phyloP scores from a whole-genome alignment of 2,888 invertebrate species.

The Xestia sexstrigata region DNA sequence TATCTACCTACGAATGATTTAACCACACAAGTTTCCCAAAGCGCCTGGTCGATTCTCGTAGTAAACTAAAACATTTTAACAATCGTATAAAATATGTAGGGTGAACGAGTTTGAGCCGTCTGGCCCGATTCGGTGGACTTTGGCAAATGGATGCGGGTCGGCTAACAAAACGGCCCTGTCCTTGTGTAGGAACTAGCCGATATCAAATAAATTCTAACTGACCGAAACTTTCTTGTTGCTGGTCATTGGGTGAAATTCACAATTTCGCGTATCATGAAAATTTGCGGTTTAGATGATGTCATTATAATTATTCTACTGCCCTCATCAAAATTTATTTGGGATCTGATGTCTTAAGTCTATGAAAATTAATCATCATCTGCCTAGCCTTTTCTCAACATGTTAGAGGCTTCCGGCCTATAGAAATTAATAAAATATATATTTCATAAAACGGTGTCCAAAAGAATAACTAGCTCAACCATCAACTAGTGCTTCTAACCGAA shows the following conservation, averaged over 20 bases:
- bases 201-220: slow-evolving; percentile 35
- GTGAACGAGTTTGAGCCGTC: slow-evolving; percentile 47
- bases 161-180: slow-evolving; percentile 74
- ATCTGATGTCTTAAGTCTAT: background rate
- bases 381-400: background rate
- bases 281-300: background rate
- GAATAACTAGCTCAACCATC: too few relatives aligned
- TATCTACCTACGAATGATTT: background rate
- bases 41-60: background rate
- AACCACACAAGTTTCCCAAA: background rate
- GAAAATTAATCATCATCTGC: background rate
- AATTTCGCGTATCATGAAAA: background rate
- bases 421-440: background rate
- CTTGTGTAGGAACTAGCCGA: slow-evolving; percentile 33
- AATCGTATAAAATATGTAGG: slow-evolving; percentile 60
- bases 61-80: slow-evolving; percentile 35
- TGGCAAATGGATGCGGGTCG: slow-evolving; percentile 75
- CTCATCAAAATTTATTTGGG: background rate
- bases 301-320: background rate
- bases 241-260: background rate
- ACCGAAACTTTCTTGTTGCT: slow-evolving; percentile 17
- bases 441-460: background rate
- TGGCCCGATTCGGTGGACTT: slow-evolving; percentile 62
- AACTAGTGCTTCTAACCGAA: too few relatives aligned
- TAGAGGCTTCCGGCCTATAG: background rate